Conservation (phyloP, 2,888 invertebrate species). For the Dugesia japonica region DNA sequence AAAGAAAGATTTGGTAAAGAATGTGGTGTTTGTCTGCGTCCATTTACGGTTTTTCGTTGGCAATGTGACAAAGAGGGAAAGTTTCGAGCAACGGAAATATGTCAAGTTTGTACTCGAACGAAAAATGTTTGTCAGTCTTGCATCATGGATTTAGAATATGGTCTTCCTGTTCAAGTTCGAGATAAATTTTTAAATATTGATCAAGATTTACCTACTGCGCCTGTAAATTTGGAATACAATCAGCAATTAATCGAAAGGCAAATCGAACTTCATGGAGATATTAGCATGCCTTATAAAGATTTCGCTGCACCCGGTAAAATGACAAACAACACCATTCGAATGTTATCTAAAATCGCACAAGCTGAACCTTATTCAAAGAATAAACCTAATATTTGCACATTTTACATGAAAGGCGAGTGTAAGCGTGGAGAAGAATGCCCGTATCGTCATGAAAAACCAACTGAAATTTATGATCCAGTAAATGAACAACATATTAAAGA, state of each 20-base stretch:
- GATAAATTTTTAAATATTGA: constrained; percentile 75
- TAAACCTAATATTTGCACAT: constrained; percentile 82
- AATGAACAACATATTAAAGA: constrained; percentile 80
- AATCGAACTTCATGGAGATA: constrained; percentile 28
- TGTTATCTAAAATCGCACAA: constrained; percentile 69
- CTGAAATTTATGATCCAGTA: constrained; percentile 85
- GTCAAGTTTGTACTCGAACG: constrained; percentile 78
- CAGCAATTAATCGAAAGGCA: constrained; percentile 66
- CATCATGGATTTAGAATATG: constrained; percentile 77
- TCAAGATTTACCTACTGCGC: constrained; percentile 67
- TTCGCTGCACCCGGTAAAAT: background rate
- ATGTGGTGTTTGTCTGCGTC: constrained; percentile 80
- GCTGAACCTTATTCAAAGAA: constrained; percentile 84
- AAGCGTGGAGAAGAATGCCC: constrained; percentile 87
- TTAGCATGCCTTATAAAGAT: constrained; percentile 30
- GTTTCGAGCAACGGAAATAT: constrained; percentile 87
- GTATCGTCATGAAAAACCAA: constrained; percentile 82
- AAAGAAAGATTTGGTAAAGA: constrained; percentile 86
- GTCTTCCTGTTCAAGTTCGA: constrained; percentile 57
- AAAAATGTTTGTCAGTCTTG: constrained; percentile 94
- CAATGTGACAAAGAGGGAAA: constrained; percentile 84
- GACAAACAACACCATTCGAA: constrained; percentile 50
- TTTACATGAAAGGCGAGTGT: constrained; percentile 96
- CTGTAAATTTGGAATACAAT: constrained; percentile 83
- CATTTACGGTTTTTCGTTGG: constrained; percentile 88